These are phyloP conservation scores for Tadarida brasiliensis DNA, from an alignment of 2,797 vertebrate species.

Conservation along the genomic window DNA sequence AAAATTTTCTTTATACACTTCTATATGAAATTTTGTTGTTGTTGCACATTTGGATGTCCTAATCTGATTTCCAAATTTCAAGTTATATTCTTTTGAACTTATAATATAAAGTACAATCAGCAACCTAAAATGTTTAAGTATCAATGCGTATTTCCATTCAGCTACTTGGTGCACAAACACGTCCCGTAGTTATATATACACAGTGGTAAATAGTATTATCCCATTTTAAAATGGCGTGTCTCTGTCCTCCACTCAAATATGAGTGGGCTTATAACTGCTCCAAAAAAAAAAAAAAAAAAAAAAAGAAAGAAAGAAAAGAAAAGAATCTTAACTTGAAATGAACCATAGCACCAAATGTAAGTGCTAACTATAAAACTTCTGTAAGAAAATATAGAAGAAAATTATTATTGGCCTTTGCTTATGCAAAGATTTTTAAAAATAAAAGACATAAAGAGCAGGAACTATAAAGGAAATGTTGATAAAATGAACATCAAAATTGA, in stretches of 20 bases:
- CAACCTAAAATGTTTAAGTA: slow-evolving; percentile 1
- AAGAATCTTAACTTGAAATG: neutral
- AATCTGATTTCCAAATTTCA: neutral
- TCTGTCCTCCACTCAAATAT: neutral
- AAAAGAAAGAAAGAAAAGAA: neutral
- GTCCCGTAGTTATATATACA: neutral
- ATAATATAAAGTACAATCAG: neutral
- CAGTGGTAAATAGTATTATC: neutral
- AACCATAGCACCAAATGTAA: neutral
- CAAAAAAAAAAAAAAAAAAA: neutral
- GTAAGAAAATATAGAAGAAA: neutral
- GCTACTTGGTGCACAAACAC: neutral
- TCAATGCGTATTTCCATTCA: neutral
- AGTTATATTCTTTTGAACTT: neutral
- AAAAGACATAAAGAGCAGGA: neutral
- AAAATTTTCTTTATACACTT: neutral
- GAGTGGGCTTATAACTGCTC: neutral
- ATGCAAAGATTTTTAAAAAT: neutral
- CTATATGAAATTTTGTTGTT: neutral
- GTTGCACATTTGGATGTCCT: neutral
- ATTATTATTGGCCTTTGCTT: neutral
- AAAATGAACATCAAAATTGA: neutral
- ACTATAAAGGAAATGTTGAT: neutral
- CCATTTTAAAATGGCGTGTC: too few species aligned
- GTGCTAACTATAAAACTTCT: neutral